phyloP scores from a whole-genome alignment of 2,888 invertebrate genomes.

The Tetramorium bicarinatum region DNA sequence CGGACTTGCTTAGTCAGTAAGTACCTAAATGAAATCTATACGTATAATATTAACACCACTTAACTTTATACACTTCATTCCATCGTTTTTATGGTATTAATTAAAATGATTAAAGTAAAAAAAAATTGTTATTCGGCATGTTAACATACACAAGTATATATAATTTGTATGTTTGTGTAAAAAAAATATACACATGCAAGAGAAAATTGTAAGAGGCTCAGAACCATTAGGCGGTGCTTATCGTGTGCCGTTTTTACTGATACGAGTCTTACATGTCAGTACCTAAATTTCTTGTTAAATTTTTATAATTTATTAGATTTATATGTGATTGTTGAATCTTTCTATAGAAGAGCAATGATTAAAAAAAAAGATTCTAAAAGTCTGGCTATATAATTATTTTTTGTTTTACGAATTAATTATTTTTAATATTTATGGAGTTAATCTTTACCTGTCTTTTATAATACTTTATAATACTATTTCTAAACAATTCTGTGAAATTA shows the following conservation, averaged over 20 bases:
- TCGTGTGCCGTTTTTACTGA: conserved; percentile 82
- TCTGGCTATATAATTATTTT: too few species aligned
- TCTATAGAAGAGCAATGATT: not conserved
- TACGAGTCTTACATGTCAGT: conserved; percentile 79
- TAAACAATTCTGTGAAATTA: not conserved
- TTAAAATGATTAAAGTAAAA: conserved; percentile 32
- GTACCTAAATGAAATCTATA: conserved; percentile 78
- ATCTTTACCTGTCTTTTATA: not conserved
- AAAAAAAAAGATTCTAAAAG: not conserved
- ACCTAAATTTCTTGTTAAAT: conserved; percentile 12
- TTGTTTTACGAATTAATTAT: not conserved
- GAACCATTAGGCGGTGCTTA: conserved; percentile 83
- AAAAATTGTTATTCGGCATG: conserved; percentile 70
- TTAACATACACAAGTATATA: conserved; percentile 73
- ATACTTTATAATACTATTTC: not conserved
- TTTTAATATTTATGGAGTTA: conserved; percentile 8
- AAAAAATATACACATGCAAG: conserved; percentile 77
- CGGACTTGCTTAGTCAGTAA: conserved; percentile 93
- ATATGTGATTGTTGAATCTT: not conserved
- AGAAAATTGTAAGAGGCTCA: conserved; percentile 79
- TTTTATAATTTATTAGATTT: not conserved
- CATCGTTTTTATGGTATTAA: not conserved
- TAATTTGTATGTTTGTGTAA: conserved; percentile 72
- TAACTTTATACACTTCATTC: conserved; percentile 10
- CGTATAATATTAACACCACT: conserved; percentile 25